Evolutionary conservation across 2,113 vertebrate genomes (phyloP), one percentile per base, ranked within the genome.

Genomic region (Phrynosoma platyrhinos): DNA sequence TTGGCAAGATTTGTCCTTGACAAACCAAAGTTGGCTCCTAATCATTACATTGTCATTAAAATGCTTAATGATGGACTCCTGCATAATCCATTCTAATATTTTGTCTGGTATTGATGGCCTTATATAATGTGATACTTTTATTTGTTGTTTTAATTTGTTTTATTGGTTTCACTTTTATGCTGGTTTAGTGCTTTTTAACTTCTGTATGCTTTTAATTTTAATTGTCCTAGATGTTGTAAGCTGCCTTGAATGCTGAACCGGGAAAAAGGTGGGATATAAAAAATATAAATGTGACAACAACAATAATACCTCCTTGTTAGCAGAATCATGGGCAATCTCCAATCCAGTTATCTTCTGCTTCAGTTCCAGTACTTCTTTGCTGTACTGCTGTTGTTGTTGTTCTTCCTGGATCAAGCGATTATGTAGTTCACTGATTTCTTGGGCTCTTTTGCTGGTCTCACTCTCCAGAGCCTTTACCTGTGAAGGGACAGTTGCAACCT

Each of bases 381-480:
- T 91, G 25, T 94, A 94, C 91, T 96, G 96, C 93, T 96, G 96
- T 83, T 93, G 93, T 53, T 86, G 95, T 89, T 96, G 95, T 42
- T 97, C 94, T 16, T 97, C 97, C 88, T 95, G 94, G 23, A 91
- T 58, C 0, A 97, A 71, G 25, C 87, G 96, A 66, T 91, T 95
- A 92, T 97, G 97, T 88, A 98, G 94, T 72, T 96, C 93, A 2
- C 3, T 76, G 86, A 97, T 84, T 90, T 98, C 97, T 79, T 93
- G 91, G 40, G 92, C 92, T 90, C 94, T 95, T 84, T 91, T 96
- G 82, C 78, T 87, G 87, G 91, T 96, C 93, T 98, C 97, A 0
- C 94, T 95, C 87, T 96, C 95, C 7, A 98, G 94, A 2, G 79
- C 92, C 91, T 97, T 98, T 83, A 97, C 95, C 98, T 98, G 95